A percentile compares a stretch with the other conserved stretches of the same genome.
Evolutionary conservation across 2,113 vertebrate species (phyloP).

Genomic region (Megaceryle torquata): DNA sequence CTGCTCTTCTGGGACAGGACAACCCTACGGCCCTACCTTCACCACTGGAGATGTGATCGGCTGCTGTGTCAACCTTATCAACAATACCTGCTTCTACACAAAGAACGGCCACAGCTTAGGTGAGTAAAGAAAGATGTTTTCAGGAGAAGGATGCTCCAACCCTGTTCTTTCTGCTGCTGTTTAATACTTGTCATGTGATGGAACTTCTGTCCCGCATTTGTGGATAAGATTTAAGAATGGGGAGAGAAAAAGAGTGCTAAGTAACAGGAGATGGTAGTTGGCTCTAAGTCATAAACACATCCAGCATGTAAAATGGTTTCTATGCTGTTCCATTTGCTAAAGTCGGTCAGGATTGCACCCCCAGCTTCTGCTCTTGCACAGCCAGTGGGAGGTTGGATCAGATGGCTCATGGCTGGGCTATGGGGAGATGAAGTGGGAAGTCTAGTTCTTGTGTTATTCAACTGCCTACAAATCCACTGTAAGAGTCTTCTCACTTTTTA

Average conservation of each 20-base stretch:
- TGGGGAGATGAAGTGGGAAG: not conserved
- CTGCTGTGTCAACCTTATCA: constrained; percentile 98
- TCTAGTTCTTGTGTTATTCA: not conserved
- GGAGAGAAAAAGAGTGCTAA: not conserved
- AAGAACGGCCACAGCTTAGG: constrained; percentile 93
- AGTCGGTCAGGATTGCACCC: not conserved
- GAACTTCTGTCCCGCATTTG: not conserved
- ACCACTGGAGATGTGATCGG: constrained; percentile 97
- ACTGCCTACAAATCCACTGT: not conserved
- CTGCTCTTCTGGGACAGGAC: constrained; percentile 96
- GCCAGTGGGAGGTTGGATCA: not conserved
- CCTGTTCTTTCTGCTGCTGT: not conserved
- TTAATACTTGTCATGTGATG: not conserved
- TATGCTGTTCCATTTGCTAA: not conserved
- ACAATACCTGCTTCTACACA: constrained; percentile 89
- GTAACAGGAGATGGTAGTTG: not conserved
- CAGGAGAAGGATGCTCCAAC: not conserved
- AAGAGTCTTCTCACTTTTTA: not conserved
- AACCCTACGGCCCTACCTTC: constrained; percentile 96
- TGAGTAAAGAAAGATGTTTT: constrained; percentile 39
- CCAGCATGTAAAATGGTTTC: not conserved
- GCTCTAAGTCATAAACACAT: not conserved
- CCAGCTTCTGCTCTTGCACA: not conserved
- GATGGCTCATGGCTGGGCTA: not conserved
- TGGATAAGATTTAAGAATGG: not conserved